Conservation (phyloP, 2,113 vertebrate species). For the Xenopus laevis region DNA sequence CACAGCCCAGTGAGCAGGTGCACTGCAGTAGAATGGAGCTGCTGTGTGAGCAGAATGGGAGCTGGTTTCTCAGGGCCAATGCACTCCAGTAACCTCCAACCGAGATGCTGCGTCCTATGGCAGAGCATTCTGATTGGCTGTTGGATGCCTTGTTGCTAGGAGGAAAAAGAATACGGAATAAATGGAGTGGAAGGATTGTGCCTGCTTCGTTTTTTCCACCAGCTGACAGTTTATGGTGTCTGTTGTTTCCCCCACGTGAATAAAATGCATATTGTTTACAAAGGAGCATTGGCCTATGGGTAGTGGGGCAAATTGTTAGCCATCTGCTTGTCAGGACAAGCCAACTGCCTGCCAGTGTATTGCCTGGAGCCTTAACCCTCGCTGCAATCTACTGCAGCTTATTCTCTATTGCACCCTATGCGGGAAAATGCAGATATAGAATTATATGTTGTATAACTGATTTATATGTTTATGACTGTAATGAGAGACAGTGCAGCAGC, state of each 20-base stretch:
- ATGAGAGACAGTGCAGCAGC: too few relatives aligned
- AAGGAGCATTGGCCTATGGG: not conserved
- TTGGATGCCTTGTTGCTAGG: conserved; percentile 58
- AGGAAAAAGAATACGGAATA: conserved; percentile 23
- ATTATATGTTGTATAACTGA: too few relatives aligned
- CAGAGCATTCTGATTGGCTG: conserved; percentile 56
- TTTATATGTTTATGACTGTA: too few relatives aligned
- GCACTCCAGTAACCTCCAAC: conserved; percentile 72
- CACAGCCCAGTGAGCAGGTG: conserved; percentile 49
- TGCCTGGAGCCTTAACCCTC: not conserved
- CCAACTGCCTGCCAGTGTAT: not conserved
- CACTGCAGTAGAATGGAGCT: conserved; percentile 51
- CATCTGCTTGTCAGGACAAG: not conserved
- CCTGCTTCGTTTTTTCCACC: too few relatives aligned
- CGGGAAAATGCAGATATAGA: too few relatives aligned
- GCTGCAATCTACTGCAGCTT: too few relatives aligned
- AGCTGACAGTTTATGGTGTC: not conserved
- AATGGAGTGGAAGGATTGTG: not conserved
- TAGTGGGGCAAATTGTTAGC: not conserved
- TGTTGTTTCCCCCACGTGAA: not conserved
- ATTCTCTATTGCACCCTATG: too few relatives aligned
- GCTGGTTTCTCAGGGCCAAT: conserved; percentile 73
- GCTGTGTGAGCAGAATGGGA: conserved; percentile 39
- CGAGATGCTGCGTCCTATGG: conserved; percentile 17
- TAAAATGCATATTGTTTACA: not conserved